phyloP scores from a whole-genome alignment of 2,113 vertebrate genomes.

The Zootoca vivipara region DNA sequence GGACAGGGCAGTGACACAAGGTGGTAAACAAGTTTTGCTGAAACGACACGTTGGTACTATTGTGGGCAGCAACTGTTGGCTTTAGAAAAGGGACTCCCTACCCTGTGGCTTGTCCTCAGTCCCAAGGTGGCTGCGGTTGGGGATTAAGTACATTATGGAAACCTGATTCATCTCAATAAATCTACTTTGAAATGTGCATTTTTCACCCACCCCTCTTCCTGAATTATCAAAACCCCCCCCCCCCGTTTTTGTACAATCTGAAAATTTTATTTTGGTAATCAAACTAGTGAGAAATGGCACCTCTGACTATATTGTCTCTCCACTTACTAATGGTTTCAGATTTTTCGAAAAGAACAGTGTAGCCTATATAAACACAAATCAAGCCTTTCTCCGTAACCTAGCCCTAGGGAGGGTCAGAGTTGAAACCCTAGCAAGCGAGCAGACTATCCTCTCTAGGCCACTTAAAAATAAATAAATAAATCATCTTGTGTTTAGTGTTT shows the following conservation, averaged over 20 bases:
- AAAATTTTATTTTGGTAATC: too few species aligned
- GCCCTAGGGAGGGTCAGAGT: not conserved
- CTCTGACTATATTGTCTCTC: not conserved
- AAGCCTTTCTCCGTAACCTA: not conserved
- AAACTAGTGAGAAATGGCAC: too few species aligned
- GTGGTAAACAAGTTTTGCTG: not conserved
- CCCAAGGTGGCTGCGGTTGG: conserved; percentile 87
- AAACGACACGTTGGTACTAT: not conserved
- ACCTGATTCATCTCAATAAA: not conserved
- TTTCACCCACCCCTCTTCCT: not conserved
- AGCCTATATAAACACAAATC: not conserved
- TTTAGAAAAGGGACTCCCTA: conserved; percentile 81
- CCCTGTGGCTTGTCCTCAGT: conserved; percentile 89
- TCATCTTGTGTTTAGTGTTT: not conserved
- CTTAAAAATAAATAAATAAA: too few species aligned
- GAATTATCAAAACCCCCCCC: not conserved
- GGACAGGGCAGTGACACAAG: not conserved
- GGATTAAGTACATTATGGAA: not conserved
- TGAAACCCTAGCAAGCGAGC: not conserved
- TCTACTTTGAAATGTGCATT: not conserved
- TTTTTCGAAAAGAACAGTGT: not conserved
- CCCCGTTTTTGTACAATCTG: not conserved
- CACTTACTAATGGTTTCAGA: not conserved
- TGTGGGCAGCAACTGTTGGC: conserved; percentile 34
- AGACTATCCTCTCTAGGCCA: too few species aligned